Base-by-base conservation (phyloP, 2,797 vertebrate species). In the Mastacembelus armatus region DNA sequence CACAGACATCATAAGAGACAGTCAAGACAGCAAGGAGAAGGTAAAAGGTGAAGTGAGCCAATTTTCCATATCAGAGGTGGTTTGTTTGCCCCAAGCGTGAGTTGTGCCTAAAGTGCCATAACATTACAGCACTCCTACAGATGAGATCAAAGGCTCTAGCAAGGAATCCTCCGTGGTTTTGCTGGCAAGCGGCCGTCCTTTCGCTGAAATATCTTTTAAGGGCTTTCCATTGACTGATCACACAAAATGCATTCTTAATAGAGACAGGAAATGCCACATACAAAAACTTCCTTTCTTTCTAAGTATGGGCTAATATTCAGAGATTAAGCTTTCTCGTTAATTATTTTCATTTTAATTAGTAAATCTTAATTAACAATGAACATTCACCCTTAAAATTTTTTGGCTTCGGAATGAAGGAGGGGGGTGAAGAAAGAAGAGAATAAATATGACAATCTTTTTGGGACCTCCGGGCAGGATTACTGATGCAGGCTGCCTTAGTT, bases 341-440 rank as follows among this genome's bases (percentile, higher is more conserved):
- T 98, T 96, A 97, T 97, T 97, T 97, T 94, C 93, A 93, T 94
- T 95, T 97, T 97, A 98, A 98, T 97, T 98, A 96, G 94, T 96
- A 97, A 96, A 95, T 95, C 95, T 97, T 98, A 98, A 98, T 97
- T 99, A 98, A 98, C 95, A 96, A 96, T 95, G 94, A 97, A 96
- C 95, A 95, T 95, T 96, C 96, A 97, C 96, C 95, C 95, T 97
- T 96, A 95, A 95, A 92, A 95, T 93, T 94, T 95, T 95, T 95
- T 94, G 94, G 93, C 94, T 95, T 94, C 83, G 88, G 92, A 95
- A 95, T 91, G 93, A 93, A 91, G 88, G 85, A 80, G 85, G 89
- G 84, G 89, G 89, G 74, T 87, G 89, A 92, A 93, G 92, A 93
- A 91, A 93, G 93, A 92, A 94, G 93, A 95, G 95, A 97, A 98